phyloP scores from a whole-genome alignment of 2,888 invertebrate genomes.

The Choristoneura rosaceana region DNA sequence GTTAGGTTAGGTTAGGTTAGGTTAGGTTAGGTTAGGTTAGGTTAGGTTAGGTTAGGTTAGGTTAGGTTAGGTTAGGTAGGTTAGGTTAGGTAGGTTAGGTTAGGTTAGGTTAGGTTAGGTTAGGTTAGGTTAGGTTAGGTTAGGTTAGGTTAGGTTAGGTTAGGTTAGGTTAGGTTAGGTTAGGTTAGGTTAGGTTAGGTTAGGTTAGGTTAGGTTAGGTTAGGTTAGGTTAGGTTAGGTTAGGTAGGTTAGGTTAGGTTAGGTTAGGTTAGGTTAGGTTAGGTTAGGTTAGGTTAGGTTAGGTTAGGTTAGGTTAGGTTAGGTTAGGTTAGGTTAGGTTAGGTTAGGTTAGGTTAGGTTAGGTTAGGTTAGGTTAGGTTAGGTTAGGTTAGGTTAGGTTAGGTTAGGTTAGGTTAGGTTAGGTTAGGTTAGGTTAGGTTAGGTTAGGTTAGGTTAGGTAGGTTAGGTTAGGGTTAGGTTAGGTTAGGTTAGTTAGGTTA shows the following conservation, averaged over 20 bases:
- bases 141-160: no score
- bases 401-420: constrained; percentile 14
- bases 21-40: background rate
- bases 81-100: no score
- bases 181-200: constrained; percentile 45
- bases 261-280: constrained; percentile 30
- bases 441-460: constrained; percentile 11
- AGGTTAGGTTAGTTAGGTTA: constrained; percentile 18
- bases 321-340: constrained; percentile 16
- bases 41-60: constrained; percentile 1
- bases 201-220: constrained; percentile 45
- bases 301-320: constrained; percentile 20
- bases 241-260: constrained; percentile 10
- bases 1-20: no score
- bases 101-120: no score
- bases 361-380: constrained; percentile 28
- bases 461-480: constrained; percentile 40
- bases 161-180: constrained; percentile 44
- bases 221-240: constrained; percentile 42
- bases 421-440: constrained; percentile 24
- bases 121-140: no score
- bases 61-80: no score
- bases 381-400: constrained; percentile 13
- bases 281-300: constrained; percentile 17
- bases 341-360: constrained; percentile 18